Evolutionary conservation across 2,797 vertebrate species (phyloP).

Genomic region (Notolabrus celidotus): DNA sequence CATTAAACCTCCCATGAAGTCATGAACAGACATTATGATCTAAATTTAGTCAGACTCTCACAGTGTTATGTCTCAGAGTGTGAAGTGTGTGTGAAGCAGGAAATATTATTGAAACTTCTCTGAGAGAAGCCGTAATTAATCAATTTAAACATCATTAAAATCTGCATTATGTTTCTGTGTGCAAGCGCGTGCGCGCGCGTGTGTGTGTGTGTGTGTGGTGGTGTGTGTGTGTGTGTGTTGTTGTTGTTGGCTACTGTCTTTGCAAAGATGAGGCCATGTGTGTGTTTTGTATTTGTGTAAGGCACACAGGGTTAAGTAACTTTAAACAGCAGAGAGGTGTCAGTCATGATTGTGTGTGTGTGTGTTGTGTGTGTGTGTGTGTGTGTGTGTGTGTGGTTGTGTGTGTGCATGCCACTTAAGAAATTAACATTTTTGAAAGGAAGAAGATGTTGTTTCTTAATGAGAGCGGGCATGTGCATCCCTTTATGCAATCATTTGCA

Average conservation of each 20-base stretch:
- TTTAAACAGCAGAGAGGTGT: slow-evolving; percentile 2
- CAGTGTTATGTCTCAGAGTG: slow-evolving; percentile 24
- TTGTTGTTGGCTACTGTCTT: neutral
- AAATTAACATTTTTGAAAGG: slow-evolving; percentile 80
- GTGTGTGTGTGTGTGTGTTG: neutral
- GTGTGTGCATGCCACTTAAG: slow-evolving; percentile 36
- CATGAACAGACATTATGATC: slow-evolving; percentile 56
- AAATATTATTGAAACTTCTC: neutral
- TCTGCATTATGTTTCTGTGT: neutral
- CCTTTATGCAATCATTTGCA: slow-evolving; percentile 81
- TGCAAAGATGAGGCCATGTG: neutral
- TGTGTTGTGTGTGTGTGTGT: slow-evolving; percentile 9
- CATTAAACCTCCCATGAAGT: slow-evolving; percentile 48
- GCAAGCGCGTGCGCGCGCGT: slow-evolving; percentile 1
- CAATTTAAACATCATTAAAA: neutral
- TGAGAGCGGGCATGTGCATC: slow-evolving; percentile 79
- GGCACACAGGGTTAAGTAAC: slow-evolving; percentile 20
- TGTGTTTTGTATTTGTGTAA: neutral
- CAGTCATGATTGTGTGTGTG: slow-evolving; percentile 20
- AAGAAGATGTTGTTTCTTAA: slow-evolving; percentile 75
- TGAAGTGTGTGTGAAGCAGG: neutral
- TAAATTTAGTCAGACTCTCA: slow-evolving; percentile 56
- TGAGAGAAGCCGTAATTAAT: neutral
- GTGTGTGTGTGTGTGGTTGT: slow-evolving; percentile 12
- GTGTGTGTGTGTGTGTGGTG: neutral